These are phyloP conservation scores for Acanthaster planci DNA, from an alignment of 35 echinoderm and acorn worm genomes.

Conservation along the genomic window DNA sequence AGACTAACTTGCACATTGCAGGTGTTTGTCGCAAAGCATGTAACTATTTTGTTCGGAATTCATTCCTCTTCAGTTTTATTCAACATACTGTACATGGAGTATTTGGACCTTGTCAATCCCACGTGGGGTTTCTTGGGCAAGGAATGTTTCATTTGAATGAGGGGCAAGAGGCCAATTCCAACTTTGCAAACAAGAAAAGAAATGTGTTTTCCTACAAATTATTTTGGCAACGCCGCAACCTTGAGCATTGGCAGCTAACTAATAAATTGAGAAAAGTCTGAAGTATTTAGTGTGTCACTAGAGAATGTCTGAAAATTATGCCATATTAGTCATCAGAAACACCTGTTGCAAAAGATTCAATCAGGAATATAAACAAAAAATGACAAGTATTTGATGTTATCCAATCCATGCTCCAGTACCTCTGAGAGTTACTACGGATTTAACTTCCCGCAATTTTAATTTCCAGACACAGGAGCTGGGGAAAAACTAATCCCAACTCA, in stretches of 20 bases:
- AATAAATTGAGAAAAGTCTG: background rate
- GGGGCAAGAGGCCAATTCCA: too few species aligned
- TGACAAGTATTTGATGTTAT: background rate
- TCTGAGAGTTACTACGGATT: too few species aligned
- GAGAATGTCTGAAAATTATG: background rate
- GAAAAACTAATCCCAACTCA: conserved; percentile 12
- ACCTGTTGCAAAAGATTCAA: background rate
- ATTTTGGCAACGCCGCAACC: background rate
- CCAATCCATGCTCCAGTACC: background rate
- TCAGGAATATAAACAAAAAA: background rate
- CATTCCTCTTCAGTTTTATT: too few species aligned
- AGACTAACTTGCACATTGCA: too few species aligned
- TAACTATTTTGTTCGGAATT: too few species aligned
- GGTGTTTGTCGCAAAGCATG: too few species aligned
- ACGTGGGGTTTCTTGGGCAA: too few species aligned
- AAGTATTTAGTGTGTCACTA: background rate
- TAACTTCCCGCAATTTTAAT: too few species aligned
- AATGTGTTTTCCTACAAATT: background rate
- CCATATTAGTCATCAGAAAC: background rate
- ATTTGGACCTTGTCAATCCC: too few species aligned
- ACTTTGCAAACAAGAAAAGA: too few species aligned
- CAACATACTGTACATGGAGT: too few species aligned
- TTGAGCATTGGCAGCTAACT: background rate
- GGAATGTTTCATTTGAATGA: too few species aligned
- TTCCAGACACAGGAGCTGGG: background rate